phyloP scores from a whole-genome alignment of 1,140 invertebrate species.

The Lasioglossum albipes region DNA sequence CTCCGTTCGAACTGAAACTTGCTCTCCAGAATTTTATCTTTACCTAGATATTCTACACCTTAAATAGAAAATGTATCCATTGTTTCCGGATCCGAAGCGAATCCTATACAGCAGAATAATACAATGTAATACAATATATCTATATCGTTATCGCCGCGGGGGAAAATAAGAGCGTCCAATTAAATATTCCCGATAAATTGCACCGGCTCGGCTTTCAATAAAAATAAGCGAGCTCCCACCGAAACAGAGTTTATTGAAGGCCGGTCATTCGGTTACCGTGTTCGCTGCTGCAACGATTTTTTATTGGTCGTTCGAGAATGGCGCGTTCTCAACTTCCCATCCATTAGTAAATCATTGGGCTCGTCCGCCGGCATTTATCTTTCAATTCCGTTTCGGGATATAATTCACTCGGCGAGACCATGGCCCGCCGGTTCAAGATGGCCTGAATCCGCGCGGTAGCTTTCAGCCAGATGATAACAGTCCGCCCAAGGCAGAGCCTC shows the following conservation, averaged over 20 bases:
- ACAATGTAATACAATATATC: background rate
- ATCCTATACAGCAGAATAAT: background rate
- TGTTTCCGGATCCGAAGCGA: background rate
- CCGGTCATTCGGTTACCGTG: constrained; percentile 26
- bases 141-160: background rate
- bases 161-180: background rate
- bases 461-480: constrained; percentile 40
- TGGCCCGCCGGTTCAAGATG: constrained; percentile 36
- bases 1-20: too few relatives aligned
- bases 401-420: constrained; percentile 48
- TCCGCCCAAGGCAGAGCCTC: background rate
- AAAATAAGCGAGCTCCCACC: background rate
- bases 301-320: background rate
- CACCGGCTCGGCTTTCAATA: constrained; percentile 18
- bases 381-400: constrained; percentile 35
- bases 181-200: constrained; percentile 11
- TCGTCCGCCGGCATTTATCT: constrained; percentile 32
- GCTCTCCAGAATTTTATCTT: too few relatives aligned
- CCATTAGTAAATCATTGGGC: constrained; percentile 10
- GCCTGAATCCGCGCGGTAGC: constrained; percentile 25
- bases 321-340: constrained; percentile 1
- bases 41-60: too few relatives aligned
- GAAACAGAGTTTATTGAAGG: constrained; percentile 20
- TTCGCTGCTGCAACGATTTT: constrained; percentile 39
- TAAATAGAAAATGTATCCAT: too few relatives aligned